phyloP scores from a whole-genome alignment of 2,888 invertebrate species.

The Dicyrtomina minuta region DNA sequence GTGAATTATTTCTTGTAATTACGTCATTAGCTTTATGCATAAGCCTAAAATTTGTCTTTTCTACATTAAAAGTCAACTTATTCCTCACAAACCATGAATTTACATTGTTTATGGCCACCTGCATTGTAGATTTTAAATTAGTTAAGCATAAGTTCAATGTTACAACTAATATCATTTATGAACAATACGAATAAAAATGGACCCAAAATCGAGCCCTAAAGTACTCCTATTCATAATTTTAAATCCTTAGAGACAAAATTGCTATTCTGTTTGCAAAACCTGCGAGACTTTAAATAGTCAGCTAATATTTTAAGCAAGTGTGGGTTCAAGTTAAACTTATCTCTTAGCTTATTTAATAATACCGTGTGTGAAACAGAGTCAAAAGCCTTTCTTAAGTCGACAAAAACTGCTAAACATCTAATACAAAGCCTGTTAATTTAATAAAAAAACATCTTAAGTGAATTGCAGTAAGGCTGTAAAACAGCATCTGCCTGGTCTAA shows the following conservation, averaged over 20 bases:
- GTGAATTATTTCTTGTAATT: not conserved
- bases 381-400: slow-evolving; percentile 18
- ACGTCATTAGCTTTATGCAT: not conserved
- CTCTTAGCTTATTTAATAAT: slow-evolving; percentile 1
- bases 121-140: not conserved
- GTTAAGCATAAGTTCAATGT: not conserved
- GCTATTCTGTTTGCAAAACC: not conserved
- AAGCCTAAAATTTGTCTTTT: not conserved
- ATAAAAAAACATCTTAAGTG: not conserved
- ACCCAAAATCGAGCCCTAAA: slow-evolving; percentile 22
- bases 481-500: not conserved
- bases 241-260: too few relatives aligned
- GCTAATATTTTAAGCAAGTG: not conserved
- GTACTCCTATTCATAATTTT: not conserved
- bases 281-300: not conserved
- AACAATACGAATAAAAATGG: too few relatives aligned
- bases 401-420: not conserved
- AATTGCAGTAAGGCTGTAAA: slow-evolving; percentile 2
- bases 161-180: slow-evolving; percentile 37
- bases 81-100: not conserved
- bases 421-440: not conserved
- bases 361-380: not conserved
- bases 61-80: not conserved
- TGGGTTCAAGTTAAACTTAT: not conserved
- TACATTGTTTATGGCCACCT: not conserved